Evolutionary conservation across 2,797 vertebrate species (phyloP).

Genomic region (Sebastes variabilis): DNA sequence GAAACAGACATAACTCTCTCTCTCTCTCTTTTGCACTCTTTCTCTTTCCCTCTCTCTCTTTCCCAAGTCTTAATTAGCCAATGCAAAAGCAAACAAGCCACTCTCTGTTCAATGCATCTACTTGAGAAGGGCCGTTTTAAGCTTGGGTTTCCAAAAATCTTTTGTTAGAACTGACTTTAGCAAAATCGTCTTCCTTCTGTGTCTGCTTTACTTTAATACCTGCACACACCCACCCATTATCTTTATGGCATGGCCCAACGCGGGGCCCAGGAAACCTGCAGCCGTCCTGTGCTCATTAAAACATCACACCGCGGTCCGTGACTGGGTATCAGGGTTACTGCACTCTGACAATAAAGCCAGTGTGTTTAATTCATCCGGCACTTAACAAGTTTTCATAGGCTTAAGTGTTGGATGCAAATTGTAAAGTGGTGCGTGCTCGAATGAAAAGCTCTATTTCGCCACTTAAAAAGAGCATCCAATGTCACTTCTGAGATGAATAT

Average conservation of each 20-base stretch:
- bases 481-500: not conserved
- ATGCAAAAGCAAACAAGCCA: conserved; percentile 68
- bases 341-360: conserved; percentile 53
- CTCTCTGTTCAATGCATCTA: conserved; percentile 61
- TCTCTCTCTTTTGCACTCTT: conserved; percentile 20
- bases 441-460: not conserved
- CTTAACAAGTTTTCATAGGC: conserved; percentile 21
- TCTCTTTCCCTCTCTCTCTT: conserved; percentile 35
- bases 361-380: conserved; percentile 31
- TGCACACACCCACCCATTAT: conserved; percentile 72
- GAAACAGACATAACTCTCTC: conserved; percentile 74
- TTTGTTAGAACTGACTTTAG: conserved; percentile 38
- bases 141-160: not conserved
- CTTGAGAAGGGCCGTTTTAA: conserved; percentile 50
- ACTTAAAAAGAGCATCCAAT: not conserved
- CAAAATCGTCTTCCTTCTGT: conserved; percentile 51
- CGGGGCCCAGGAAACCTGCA: conserved; percentile 38
- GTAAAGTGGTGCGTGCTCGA: not conserved
- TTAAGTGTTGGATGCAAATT: not conserved
- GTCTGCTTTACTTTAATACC: conserved; percentile 69
- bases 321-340: conserved; percentile 58
- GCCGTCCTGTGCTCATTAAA: conserved; percentile 73
- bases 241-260: conserved; percentile 61
- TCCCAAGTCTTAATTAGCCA: conserved; percentile 80
- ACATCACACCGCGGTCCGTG: conserved; percentile 57